Percentiles rank a stretch among this genome's conserved stretches.
Conservation (phyloP, 2,797 vertebrate genomes). For the Cryptoprocta ferox region DNA sequence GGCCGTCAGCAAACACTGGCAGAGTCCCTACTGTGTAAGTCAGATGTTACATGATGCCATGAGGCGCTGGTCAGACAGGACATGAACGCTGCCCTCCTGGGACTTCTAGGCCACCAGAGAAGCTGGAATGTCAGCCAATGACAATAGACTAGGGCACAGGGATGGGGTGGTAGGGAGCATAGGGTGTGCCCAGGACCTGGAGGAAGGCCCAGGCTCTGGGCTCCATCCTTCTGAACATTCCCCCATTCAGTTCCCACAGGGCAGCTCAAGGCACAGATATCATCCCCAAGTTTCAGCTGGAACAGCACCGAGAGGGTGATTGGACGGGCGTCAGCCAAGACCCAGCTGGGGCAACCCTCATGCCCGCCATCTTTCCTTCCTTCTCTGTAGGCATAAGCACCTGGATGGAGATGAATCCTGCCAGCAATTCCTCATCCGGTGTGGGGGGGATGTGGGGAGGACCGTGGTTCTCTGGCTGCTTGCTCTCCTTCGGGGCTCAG, state of each 20-base stretch:
- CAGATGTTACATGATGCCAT: fast-evolving
- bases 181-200: fast-evolving
- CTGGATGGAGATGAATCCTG: fast-evolving
- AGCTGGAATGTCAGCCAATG: fast-evolving
- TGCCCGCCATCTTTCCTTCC: fast-evolving
- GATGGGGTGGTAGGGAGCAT: fast-evolving
- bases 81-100: neutral
- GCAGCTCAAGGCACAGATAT: neutral
- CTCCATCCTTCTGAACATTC: fast-evolving
- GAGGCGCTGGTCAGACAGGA: neutral
- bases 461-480: fast-evolving
- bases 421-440: fast-evolving
- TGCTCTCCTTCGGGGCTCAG: fast-evolving
- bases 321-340: neutral
- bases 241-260: neutral
- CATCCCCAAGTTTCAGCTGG: fast-evolving
- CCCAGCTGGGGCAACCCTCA: neutral
- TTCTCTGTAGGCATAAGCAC: fast-evolving
- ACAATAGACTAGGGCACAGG: fast-evolving
- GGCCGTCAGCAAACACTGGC: fast-evolving
- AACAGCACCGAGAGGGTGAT: too few relatives aligned
- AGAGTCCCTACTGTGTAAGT: neutral
- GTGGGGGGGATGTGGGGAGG: fast-evolving
- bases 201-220: neutral
- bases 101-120: fast-evolving